A percentile compares a stretch with the other conserved stretches of the same genome.
Conservation (phyloP, 2,113 vertebrate species). For the Sinocyclocheilus anshuiensis region DNA sequence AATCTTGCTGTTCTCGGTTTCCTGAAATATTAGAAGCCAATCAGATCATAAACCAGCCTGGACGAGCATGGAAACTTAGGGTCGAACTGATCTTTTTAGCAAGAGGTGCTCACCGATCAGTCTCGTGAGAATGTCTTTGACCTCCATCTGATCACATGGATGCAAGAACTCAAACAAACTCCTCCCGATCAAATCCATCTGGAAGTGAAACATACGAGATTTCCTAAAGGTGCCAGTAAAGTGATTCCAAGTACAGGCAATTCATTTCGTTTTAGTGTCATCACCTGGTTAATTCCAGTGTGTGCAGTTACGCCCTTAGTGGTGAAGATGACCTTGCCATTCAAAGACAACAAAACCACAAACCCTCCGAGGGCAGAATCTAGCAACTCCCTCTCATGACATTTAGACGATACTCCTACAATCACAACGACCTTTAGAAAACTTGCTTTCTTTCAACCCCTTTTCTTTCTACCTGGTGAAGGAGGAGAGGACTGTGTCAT, state of each 20-base stretch:
- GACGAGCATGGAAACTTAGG: background rate
- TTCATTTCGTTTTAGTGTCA: background rate
- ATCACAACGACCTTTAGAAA: slow-evolving; percentile 7
- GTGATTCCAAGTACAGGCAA: background rate
- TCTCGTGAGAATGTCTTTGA: slow-evolving; percentile 58
- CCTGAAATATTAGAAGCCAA: slow-evolving; percentile 41
- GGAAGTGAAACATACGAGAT: background rate
- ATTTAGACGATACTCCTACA: slow-evolving; percentile 21
- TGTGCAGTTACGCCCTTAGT: slow-evolving; percentile 55
- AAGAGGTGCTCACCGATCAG: slow-evolving; percentile 49
- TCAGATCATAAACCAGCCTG: background rate
- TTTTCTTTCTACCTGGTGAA: slow-evolving; percentile 3
- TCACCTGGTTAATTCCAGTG: slow-evolving; percentile 64
- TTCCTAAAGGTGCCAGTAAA: background rate
- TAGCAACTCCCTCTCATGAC: slow-evolving; percentile 45
- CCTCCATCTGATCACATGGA: slow-evolving; percentile 62
- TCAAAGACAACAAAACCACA: slow-evolving; percentile 58
- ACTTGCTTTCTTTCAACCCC: background rate
- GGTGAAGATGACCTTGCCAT: slow-evolving; percentile 62
- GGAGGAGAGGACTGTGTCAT: background rate
- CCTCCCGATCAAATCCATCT: slow-evolving; percentile 64
- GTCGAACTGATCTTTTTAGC: background rate
- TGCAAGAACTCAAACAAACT: slow-evolving; percentile 64
- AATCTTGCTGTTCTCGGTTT: slow-evolving; percentile 42
- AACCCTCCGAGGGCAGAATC: slow-evolving; percentile 58